Conservation (phyloP, 2,113 vertebrate species). For the Eulemur rufifrons region DNA sequence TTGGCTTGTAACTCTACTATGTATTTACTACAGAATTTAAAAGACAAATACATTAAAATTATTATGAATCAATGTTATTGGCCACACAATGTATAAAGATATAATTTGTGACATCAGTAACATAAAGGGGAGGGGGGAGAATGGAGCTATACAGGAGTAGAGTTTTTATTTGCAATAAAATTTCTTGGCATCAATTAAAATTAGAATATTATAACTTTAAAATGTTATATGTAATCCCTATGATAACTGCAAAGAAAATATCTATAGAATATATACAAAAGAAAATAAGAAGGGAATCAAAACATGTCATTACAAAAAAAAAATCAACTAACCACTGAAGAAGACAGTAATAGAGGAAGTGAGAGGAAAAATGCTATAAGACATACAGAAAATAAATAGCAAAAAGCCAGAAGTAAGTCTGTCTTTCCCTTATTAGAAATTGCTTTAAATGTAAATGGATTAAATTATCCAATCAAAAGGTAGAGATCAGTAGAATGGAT, state of each 20-base stretch:
- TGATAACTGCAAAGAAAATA: background rate
- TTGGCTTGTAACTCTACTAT: background rate
- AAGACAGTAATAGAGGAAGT: background rate
- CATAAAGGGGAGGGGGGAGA: background rate
- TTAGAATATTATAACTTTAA: background rate
- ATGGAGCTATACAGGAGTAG: background rate
- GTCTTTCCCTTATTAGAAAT: background rate
- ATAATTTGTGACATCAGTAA: background rate
- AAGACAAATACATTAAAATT: background rate
- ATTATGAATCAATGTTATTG: background rate
- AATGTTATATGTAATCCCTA: background rate
- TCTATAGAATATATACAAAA: background rate
- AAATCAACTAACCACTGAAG: background rate
- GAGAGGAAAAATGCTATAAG: background rate
- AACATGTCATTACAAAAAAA: background rate
- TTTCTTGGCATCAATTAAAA: background rate
- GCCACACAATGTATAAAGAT: background rate
- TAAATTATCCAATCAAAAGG: background rate
- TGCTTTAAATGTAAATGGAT: background rate
- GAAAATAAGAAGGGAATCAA: background rate
- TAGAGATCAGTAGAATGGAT: background rate
- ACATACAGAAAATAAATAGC: background rate
- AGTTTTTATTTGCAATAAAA: background rate
- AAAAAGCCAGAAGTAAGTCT: background rate
- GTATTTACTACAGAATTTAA: background rate